Percentiles rank a stretch among this genome's conserved stretches.
These are phyloP conservation scores for Vespertilio murinus DNA, from an alignment of 2,797 vertebrate genomes.

Conservation along the genomic window DNA sequence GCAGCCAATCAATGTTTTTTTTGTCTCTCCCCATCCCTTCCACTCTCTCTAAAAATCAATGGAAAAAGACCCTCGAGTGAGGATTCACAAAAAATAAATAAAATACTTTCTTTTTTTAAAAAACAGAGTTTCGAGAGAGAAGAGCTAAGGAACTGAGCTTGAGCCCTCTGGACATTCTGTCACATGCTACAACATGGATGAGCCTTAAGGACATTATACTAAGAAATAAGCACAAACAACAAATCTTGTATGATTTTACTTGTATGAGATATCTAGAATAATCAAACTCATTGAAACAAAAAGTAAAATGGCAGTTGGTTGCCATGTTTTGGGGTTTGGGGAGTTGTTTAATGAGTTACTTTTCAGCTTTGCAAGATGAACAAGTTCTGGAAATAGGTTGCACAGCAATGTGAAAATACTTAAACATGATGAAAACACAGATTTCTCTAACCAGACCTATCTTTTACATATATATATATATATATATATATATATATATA, in stretches of 20 bases:
- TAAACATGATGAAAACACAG: background rate
- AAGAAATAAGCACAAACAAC: background rate
- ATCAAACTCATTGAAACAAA: background rate
- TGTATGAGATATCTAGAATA: too few relatives aligned
- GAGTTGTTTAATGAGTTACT: background rate
- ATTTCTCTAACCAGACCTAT: background rate
- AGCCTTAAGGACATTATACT: too few relatives aligned
- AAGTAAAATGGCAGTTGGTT: background rate
- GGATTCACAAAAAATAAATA: too few relatives aligned
- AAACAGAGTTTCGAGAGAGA: background rate
- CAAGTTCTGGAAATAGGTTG: background rate
- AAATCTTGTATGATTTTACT: background rate
- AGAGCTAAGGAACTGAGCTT: background rate
- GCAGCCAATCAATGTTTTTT: too few relatives aligned
- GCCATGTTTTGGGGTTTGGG: background rate
- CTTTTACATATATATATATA: too few relatives aligned
- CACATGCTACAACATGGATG: too few relatives aligned
- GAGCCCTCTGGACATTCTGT: background rate
- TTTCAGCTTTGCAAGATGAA: background rate
- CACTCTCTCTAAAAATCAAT: too few relatives aligned
- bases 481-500: too few relatives aligned
- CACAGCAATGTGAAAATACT: background rate
- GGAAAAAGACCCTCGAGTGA: too few relatives aligned
- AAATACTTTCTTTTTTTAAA: too few relatives aligned
- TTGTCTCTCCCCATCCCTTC: too few relatives aligned